phyloP scores from a whole-genome alignment of 2,113 vertebrate genomes.

The Perca flavescens region DNA sequence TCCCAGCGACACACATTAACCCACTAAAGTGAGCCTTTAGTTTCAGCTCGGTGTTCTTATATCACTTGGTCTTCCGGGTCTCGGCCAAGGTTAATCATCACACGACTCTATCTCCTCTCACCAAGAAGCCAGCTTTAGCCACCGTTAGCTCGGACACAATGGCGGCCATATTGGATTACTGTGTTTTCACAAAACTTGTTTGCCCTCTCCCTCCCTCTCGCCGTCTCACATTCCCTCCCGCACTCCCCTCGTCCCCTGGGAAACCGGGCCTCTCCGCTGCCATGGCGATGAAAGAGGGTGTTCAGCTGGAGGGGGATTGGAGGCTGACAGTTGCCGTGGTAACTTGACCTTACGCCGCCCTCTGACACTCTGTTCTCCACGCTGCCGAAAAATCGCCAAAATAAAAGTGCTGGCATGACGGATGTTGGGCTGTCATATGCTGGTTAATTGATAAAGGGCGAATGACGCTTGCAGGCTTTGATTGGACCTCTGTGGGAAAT shows the following conservation, averaged over 20 bases:
- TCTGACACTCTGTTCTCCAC: slow-evolving; percentile 51
- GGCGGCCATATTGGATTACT: slow-evolving; percentile 81
- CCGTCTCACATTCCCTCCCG: slow-evolving; percentile 78
- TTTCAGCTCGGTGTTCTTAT: slow-evolving; percentile 14
- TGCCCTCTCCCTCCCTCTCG: slow-evolving; percentile 72
- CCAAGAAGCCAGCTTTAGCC: slow-evolving; percentile 28
- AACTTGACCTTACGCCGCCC: slow-evolving; percentile 79
- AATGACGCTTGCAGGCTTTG: slow-evolving; percentile 47
- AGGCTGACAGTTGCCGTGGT: slow-evolving; percentile 78
- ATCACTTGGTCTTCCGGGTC: slow-evolving; percentile 39
- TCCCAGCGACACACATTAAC: slow-evolving; percentile 30
- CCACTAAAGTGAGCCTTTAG: slow-evolving; percentile 12
- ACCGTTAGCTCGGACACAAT: slow-evolving; percentile 66
- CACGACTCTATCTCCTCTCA: slow-evolving; percentile 42
- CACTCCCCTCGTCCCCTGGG: slow-evolving; percentile 73
- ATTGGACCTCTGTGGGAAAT: slow-evolving; percentile 50
- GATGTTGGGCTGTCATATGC: slow-evolving; percentile 71
- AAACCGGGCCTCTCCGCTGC: slow-evolving; percentile 76
- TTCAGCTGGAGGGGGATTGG: slow-evolving; percentile 70
- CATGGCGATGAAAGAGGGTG: slow-evolving; percentile 83
- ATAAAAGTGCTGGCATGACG: slow-evolving; percentile 67
- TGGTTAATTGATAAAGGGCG: slow-evolving; percentile 66
- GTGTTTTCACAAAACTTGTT: slow-evolving; percentile 81
- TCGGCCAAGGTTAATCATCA: slow-evolving; percentile 69
- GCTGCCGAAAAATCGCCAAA: slow-evolving; percentile 36